Evolutionary conservation across 1,140 invertebrate species (phyloP).

Genomic region (Drosophila mayri): DNA sequence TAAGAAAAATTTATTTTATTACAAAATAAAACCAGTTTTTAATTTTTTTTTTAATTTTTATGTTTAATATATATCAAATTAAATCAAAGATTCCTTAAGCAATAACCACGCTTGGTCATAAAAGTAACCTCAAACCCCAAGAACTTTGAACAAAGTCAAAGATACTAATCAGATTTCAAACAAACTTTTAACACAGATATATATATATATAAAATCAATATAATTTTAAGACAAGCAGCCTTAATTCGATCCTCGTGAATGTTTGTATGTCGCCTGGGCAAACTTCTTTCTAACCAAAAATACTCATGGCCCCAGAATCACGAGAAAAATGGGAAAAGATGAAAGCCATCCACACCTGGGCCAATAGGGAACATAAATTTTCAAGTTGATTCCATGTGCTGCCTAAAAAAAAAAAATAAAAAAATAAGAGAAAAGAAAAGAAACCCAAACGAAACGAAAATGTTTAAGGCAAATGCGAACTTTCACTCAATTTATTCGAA

Average conservation of each 20-base stretch:
- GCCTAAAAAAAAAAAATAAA: neutral
- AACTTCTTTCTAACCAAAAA: slow-evolving; percentile 9
- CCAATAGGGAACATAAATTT: slow-evolving; percentile 34
- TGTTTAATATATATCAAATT: no score
- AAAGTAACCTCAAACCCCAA: neutral
- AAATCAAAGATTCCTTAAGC: neutral
- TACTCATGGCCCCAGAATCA: neutral
- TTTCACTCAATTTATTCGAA: slow-evolving; percentile 63
- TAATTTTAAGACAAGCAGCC: neutral
- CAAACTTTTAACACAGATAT: neutral
- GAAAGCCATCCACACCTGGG: slow-evolving; percentile 35
- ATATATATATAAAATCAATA: neutral
- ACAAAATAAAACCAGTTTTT: neutral
- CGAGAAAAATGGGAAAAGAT: slow-evolving; percentile 4
- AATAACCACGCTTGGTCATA: no score
- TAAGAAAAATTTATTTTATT: neutral
- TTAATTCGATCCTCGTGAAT: slow-evolving; percentile 3
- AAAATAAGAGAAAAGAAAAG: slow-evolving; percentile 10
- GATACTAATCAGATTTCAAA: neutral
- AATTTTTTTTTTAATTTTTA: no score
- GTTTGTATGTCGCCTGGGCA: neutral
- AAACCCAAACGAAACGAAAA: slow-evolving; percentile 11
- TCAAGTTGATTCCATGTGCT: slow-evolving; percentile 25
- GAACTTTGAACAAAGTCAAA: neutral
- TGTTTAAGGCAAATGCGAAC: slow-evolving; percentile 51